Evolutionary conservation across 2,797 vertebrate species (phyloP).

Genomic region (Sandelia bainsii): DNA sequence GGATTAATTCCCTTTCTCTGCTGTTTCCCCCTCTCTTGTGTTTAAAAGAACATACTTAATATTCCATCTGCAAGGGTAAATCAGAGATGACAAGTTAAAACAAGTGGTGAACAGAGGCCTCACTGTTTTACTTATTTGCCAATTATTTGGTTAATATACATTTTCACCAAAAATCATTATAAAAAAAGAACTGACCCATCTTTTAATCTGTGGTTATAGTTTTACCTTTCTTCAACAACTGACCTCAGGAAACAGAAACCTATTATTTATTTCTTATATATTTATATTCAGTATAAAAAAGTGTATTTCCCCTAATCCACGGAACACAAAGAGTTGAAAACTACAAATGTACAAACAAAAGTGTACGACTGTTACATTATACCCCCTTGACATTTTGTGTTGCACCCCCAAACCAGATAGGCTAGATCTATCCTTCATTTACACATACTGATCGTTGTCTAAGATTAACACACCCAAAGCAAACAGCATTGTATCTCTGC

Average conservation of each 20-base stretch:
- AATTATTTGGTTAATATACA: slow-evolving; percentile 13
- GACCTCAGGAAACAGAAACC: neutral
- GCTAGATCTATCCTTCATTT: too few relatives aligned
- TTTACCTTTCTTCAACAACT: slow-evolving; percentile 16
- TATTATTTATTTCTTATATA: too few relatives aligned
- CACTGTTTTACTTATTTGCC: slow-evolving; percentile 38
- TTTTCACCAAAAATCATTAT: slow-evolving; percentile 16
- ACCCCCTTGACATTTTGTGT: too few relatives aligned
- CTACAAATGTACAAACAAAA: too few relatives aligned
- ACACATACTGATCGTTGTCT: too few relatives aligned
- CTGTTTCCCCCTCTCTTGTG: slow-evolving; percentile 45
- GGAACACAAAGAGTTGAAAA: too few relatives aligned
- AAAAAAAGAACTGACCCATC: slow-evolving; percentile 5
- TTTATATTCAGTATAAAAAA: too few relatives aligned
- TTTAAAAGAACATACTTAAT: slow-evolving; percentile 76
- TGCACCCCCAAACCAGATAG: too few relatives aligned
- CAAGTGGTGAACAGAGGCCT: slow-evolving; percentile 31
- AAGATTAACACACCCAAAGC: too few relatives aligned
- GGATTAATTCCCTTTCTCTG: slow-evolving; percentile 72
- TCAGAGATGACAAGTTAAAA: slow-evolving; percentile 77
- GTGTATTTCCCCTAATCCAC: too few relatives aligned
- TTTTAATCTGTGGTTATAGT: slow-evolving; percentile 27
- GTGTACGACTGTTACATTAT: too few relatives aligned
- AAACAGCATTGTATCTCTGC: too few relatives aligned
- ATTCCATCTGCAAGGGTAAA: slow-evolving; percentile 75